phyloP scores from a whole-genome alignment of 2,113 vertebrate species.

The Hippoglossus stenolepis region DNA sequence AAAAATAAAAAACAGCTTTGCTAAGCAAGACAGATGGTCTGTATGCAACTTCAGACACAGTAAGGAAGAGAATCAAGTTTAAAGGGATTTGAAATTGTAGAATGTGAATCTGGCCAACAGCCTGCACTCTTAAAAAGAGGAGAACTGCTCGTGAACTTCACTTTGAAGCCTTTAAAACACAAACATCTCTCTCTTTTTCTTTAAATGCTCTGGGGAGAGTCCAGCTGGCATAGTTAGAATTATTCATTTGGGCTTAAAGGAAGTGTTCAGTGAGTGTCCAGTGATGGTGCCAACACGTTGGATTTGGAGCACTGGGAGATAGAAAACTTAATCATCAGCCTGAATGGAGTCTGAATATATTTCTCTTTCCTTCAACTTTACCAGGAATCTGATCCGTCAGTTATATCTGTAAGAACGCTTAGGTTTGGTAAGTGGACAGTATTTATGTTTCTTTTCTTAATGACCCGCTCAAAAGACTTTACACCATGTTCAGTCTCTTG shows the following conservation, averaged over 20 bases:
- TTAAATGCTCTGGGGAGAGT: slow-evolving; percentile 5
- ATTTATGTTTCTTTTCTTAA: not conserved
- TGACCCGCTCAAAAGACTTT: too few species aligned
- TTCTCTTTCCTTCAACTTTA: not conserved
- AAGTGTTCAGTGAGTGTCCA: slow-evolving; percentile 23
- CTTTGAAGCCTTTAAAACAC: slow-evolving; percentile 50
- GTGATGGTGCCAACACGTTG: slow-evolving; percentile 13
- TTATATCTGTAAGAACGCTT: not conserved
- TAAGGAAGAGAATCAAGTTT: slow-evolving; percentile 17
- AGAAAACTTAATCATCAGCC: slow-evolving; percentile 30
- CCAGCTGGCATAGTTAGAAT: slow-evolving; percentile 34
- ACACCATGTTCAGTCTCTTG: too few species aligned
- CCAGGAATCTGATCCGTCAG: not conserved
- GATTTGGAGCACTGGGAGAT: slow-evolving; percentile 18
- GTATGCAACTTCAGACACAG: slow-evolving; percentile 29
- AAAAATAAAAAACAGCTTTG: slow-evolving; percentile 6
- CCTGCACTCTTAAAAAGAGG: slow-evolving; percentile 33
- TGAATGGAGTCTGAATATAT: not conserved
- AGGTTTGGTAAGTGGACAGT: not conserved
- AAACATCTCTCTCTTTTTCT: slow-evolving; percentile 21
- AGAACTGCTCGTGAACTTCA: slow-evolving; percentile 33
- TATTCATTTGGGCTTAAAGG: slow-evolving; percentile 40
- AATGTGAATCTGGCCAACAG: slow-evolving; percentile 40
- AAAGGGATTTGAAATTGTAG: slow-evolving; percentile 55
- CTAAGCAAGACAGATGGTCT: slow-evolving; percentile 64